Evolutionary conservation across 2,797 vertebrate species (phyloP), one percentile per base, ranked within the genome.

Genomic region (Galagoides demidoff): DNA sequence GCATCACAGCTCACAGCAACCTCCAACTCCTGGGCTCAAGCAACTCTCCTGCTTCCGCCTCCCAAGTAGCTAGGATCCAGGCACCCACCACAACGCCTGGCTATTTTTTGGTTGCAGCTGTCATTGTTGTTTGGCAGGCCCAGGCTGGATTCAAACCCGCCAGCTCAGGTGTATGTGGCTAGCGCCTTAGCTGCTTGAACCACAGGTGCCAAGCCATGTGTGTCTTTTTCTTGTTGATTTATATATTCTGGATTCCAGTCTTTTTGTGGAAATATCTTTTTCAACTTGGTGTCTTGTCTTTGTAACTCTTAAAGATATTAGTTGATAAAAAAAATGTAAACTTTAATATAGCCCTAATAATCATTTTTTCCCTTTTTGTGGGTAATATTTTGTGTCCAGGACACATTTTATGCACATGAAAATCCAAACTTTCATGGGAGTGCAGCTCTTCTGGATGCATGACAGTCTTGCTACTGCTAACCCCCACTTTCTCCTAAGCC

Each of bases 141-240:
- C 39, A 43, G 39, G 39, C 39, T 43, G 39, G 39, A 43, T 43
- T 43, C 39, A 7, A 43, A 43, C 39, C 39, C 39, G 7, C 39
- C 39, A 43, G 39, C 39, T 43, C 39, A 43, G 39, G 39, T 43
- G 39, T 43, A 43, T 43, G 39, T 43, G 39, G 39, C 39, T 43
- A 7, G 39, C 6, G 39, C 39, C 39, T 43, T 43, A 43, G 39
- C 39, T 43, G 39, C 39, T 43, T 43, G 39, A 43, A 43, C 39
- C 39, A 43, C 39, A 43, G 39, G 39, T 43, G 39, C 39, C 39
- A 7, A 43, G 39, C 39, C 39, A 43, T 73, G 55, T 70, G 68
- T 92, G 85, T 74, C 92, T 93, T 91, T 59, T 57, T 63, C 68
- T 88, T 49, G 78, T 39, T 7, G 22, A 85, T 61, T 82, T 71